phyloP scores from a whole-genome alignment of 2,888 invertebrate species.

The Drosophila ezoana region DNA sequence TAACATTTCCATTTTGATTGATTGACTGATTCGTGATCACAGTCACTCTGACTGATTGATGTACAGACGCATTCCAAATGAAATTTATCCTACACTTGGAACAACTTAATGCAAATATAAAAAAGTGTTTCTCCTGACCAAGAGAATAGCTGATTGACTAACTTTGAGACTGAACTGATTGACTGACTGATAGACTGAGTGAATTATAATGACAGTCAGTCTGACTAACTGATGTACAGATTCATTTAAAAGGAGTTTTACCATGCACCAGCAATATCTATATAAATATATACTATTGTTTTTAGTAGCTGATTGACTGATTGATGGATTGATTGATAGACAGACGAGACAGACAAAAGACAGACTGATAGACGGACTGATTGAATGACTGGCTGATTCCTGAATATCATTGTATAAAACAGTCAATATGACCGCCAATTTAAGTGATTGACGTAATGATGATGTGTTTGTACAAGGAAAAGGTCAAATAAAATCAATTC shows the following conservation, averaged over 20 bases:
- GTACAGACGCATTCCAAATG: background rate
- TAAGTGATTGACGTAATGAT: too few species aligned
- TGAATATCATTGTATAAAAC: too few species aligned
- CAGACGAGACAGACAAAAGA: background rate
- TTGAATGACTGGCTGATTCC: background rate
- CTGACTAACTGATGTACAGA: background rate
- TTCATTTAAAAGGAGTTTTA: background rate
- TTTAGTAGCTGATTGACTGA: background rate
- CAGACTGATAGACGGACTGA: background rate
- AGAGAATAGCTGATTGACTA: background rate
- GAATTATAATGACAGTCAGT: too few species aligned
- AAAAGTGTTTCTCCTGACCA: background rate
- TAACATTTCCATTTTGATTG: constrained; percentile 23
- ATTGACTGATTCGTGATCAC: too few species aligned
- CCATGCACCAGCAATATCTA: too few species aligned
- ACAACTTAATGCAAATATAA: background rate
- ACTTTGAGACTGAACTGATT: background rate
- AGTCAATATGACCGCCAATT: too few species aligned
- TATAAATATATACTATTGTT: background rate
- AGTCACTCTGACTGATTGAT: background rate
- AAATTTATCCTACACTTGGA: too few species aligned
- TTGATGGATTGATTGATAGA: background rate
- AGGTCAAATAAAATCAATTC: too few species aligned
- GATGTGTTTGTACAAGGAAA: too few species aligned
- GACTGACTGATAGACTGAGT: too few species aligned